Base-by-base conservation (phyloP, 2,888 invertebrate genomes). In the Hemistola chrysoprasaria region DNA sequence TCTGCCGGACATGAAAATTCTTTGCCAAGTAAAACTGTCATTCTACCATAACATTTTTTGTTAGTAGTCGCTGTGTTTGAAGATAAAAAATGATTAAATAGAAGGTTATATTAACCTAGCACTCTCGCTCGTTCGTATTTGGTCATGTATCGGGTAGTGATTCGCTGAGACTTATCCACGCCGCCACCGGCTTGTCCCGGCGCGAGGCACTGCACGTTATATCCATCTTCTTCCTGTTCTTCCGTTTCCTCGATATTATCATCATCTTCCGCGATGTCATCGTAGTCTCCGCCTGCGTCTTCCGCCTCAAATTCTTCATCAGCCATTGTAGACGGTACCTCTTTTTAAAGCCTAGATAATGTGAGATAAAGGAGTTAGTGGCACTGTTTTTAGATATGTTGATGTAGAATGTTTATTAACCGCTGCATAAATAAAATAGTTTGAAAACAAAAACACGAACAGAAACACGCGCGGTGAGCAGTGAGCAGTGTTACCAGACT, bases 71-170 rank as follows among this genome's bases (percentile, higher is more conserved):
- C 4, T 16, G 16, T 16, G n/a, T 16, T 16, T 16, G 16, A 3
- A 4, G 16, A 2, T 3, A 16, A 3, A 16, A 16, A 4, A 3
- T 3, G 16, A 3, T 16, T 16, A 4, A 2, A 16, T 16, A 2
- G 16, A 21, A 8, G n/a, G 50, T 56, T 61, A 56, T 53, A 65
- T 67, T 49, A n/a, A 84, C 82, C 84, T 68, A 81, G 63, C 25
- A 83, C 87, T 71, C 88, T 72, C 7, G 88, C 88, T 42, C 88
- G 61, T 59, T 87, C 87, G 56, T 89, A 93, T 91, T 99, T 99
- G 0, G 99, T 99, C 98, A 99, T 98, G 68, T 98, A 99, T 64
- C 96, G 94, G 0, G 99, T 98, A 0, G 99, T 99, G 30, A 98
- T 98, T 10, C 98, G 91, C 71, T 97, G 98, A 0, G 93, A 92